A percentile compares a stretch with the other conserved stretches of the same genome.
Conservation (phyloP, 2,113 vertebrate species). For the Coregonus clupeaformis region DNA sequence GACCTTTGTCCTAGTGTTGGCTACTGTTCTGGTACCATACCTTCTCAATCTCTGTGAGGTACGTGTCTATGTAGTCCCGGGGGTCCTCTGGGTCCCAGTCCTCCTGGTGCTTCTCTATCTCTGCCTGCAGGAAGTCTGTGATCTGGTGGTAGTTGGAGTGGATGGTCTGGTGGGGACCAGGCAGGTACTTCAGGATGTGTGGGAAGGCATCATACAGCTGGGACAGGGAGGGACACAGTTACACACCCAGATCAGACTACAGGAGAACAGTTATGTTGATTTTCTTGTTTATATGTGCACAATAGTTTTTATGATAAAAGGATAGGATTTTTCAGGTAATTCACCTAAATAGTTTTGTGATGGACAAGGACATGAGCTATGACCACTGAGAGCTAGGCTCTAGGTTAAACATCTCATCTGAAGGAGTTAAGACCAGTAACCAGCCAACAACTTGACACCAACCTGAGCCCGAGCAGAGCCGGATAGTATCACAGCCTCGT, state of each 20-base stretch:
- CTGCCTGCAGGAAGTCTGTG: constrained; percentile 55
- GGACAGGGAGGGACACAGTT: neutral
- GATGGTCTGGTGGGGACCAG: constrained; percentile 79
- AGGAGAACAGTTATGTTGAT: neutral
- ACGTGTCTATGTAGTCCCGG: constrained; percentile 81
- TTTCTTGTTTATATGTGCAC: no score
- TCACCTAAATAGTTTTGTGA: neutral
- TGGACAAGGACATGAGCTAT: neutral
- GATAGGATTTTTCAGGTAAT: neutral
- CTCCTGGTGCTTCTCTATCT: constrained; percentile 74
- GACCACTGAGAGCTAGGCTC: neutral
- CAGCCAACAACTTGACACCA: neutral
- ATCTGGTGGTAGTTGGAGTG: constrained; percentile 57
- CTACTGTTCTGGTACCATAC: constrained; percentile 50
- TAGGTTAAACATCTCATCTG: no score
- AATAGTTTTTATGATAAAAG: no score
- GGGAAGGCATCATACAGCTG: constrained; percentile 79
- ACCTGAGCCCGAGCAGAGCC: constrained; percentile 65
- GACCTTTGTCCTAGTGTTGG: neutral
- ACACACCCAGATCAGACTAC: neutral
- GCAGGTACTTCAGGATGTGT: constrained; percentile 70
- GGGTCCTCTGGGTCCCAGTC: constrained; percentile 74
- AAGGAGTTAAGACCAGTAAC: no score
- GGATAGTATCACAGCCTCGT: constrained; percentile 60
- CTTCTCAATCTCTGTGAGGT: constrained; percentile 81